Base-by-base conservation (phyloP, 1,140 invertebrate genomes). In the Zaprionus davidi region DNA sequence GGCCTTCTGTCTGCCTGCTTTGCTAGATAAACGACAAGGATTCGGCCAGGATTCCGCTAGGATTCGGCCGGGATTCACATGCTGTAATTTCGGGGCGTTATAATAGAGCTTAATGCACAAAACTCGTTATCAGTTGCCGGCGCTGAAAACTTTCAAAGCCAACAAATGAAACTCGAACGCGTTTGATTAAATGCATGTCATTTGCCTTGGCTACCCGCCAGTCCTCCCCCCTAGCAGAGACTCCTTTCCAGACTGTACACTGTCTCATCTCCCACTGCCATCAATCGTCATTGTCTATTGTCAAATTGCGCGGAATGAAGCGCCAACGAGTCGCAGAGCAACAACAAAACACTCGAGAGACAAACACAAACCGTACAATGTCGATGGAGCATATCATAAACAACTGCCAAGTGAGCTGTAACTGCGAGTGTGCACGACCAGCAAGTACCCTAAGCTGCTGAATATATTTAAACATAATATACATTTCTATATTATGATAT, bases 141-240 rank as follows among this genome's bases (percentile, higher is more conserved):
- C 84, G 75, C 76, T 90, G 85, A 90, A 88, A 88, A 90, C 75
- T 88, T 88, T 88, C 20, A 51, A 49, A 76, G 62, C 56, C 71
- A 81, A 78, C 83, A 86, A 87, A 87, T 82, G 79, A 76, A 87
- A 88, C 76, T 79, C 53, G 56, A 76, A 57, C 71, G 81, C 81
- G 78, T 87, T 87, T 87, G 84, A 87, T 87, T 87, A 88, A 87
- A 87, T 87, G 84, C 84, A 88, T 81, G 83, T 88, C 79, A 87
- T 88, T 87, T 87, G 78, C 73, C 65, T 57, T 62, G 44, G 20
- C 17, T 38, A 28, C 57, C 13, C n/a, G 1, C 15, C 56, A 9
- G 81, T 66, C 63, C 49, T 34, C 38, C 9, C n/a, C 17, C 20
- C 20, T 34, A 20, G 17, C 71, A 46, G 41, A 62, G 31, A 34